Conservation (phyloP, 2,888 invertebrate genomes). For the Scaptomyza tumidula region DNA sequence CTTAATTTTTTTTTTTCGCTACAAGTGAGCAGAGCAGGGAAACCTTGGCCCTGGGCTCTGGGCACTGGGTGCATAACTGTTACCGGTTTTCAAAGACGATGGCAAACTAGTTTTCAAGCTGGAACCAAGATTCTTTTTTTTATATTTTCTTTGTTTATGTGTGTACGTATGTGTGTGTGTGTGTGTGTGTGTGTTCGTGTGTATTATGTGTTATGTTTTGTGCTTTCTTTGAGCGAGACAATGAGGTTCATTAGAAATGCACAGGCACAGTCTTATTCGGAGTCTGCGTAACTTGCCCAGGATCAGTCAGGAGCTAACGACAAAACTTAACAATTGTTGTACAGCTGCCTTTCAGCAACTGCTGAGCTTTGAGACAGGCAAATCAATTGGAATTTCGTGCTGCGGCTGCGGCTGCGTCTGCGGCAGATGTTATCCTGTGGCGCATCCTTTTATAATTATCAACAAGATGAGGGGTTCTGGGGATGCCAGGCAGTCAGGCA, state of each 20-base stretch:
- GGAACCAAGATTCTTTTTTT: conserved; percentile 25
- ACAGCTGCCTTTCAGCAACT: conserved; percentile 62
- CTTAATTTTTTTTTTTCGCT: conserved; percentile 8
- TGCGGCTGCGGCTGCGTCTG: conserved; percentile 25
- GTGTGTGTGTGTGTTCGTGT: conserved; percentile 17
- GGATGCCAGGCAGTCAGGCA: background rate
- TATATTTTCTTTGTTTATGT: conserved; percentile 3
- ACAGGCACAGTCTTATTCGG: conserved; percentile 21
- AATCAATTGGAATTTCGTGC: conserved; percentile 71
- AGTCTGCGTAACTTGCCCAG: conserved; percentile 36
- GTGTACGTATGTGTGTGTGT: conserved; percentile 17
- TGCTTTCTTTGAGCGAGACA: conserved; percentile 65
- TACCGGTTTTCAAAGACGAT: conserved; percentile 67
- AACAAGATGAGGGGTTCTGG: conserved; percentile 29
- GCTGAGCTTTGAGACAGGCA: conserved; percentile 42
- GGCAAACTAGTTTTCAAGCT: conserved; percentile 72
- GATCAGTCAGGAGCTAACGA: conserved; percentile 41
- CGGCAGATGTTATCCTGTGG: conserved; percentile 74
- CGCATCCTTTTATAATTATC: conserved; percentile 76
- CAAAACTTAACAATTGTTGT: conserved; percentile 50
- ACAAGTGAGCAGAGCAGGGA: conserved; percentile 20
- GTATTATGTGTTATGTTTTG: conserved; percentile 22
- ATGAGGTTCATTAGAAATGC: conserved; percentile 76
- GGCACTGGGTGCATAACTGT: conserved; percentile 41
- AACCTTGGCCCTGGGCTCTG: conserved; percentile 36